A percentile compares a stretch with the other conserved stretches of the same genome.
phyloP scores from a whole-genome alignment of 2,113 vertebrate species.

The Gadus macrocephalus region DNA sequence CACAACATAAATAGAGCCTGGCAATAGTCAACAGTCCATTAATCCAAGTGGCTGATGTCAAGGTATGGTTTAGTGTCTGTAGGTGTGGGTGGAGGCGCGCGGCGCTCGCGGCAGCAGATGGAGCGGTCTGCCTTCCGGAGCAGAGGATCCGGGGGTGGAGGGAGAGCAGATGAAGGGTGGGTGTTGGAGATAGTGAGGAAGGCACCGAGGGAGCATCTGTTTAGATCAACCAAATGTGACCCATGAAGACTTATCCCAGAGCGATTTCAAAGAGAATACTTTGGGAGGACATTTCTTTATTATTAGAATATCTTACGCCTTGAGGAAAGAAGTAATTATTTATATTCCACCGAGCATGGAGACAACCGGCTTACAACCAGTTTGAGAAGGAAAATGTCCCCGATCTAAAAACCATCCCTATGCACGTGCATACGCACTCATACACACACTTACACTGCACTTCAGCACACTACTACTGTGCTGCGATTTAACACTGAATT shows the following conservation, averaged over 20 bases:
- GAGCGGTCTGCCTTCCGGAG: constrained; percentile 45
- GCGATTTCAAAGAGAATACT: too few species aligned
- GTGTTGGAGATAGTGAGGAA: constrained; percentile 53
- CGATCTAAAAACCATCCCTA: too few species aligned
- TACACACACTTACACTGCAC: too few species aligned
- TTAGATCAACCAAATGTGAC: constrained; percentile 41
- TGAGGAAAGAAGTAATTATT: too few species aligned
- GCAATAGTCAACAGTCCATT: constrained; percentile 40
- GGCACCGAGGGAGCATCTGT: constrained; percentile 58
- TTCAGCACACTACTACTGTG: too few species aligned
- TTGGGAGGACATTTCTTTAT: too few species aligned
- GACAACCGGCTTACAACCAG: too few species aligned
- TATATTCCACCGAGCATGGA: too few species aligned
- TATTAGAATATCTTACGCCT: too few species aligned
- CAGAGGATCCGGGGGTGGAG: constrained; percentile 56
- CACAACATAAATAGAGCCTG: constrained; percentile 40
- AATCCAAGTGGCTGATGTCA: constrained; percentile 35
- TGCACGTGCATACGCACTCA: too few species aligned
- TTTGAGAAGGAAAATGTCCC: too few species aligned
- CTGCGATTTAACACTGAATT: too few species aligned
- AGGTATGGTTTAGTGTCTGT: constrained; percentile 27
- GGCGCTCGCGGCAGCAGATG: constrained; percentile 52
- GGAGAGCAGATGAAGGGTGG: constrained; percentile 67
- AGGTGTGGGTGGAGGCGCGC: constrained; percentile 12
- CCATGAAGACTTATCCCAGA: constrained; percentile 12